phyloP scores from a whole-genome alignment of 2,888 invertebrate genomes.

The Amiota communis region DNA sequence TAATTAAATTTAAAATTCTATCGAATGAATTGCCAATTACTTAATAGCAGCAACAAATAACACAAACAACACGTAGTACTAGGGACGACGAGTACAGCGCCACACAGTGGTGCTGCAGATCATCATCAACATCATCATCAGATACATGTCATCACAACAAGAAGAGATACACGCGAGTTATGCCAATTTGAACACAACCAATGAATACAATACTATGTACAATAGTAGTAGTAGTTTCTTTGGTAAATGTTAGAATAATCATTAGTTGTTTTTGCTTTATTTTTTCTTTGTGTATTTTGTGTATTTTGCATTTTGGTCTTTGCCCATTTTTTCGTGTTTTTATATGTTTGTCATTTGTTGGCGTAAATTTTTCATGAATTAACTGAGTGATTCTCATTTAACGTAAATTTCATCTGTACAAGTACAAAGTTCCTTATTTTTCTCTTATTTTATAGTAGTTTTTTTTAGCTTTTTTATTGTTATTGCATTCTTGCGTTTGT shows the following conservation, averaged over 20 bases:
- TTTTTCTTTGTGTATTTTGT: neutral
- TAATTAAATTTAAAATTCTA: constrained; percentile 38
- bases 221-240: too few species aligned
- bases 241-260: neutral
- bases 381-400: constrained; percentile 62
- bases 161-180: too few species aligned
- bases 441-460: too few species aligned
- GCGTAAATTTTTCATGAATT: constrained; percentile 65
- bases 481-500: constrained; percentile 25
- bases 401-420: constrained; percentile 42
- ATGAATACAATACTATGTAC: too few species aligned
- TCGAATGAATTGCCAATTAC: constrained; percentile 52
- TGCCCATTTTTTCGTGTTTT: constrained; percentile 31
- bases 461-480: constrained; percentile 31
- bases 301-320: constrained; percentile 14
- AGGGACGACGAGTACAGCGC: neutral
- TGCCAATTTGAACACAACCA: too few species aligned
- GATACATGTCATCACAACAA: too few species aligned
- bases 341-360: constrained; percentile 35
- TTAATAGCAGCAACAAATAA: constrained; percentile 53
- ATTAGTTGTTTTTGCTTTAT: constrained; percentile 37
- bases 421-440: constrained; percentile 38
- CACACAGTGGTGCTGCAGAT: neutral
- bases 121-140: neutral
- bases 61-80: constrained; percentile 24